Percentiles rank a stretch among this genome's conserved stretches.
Conservation (phyloP, 37 sponge, comb jelly and placozoan species). For the Dysidea cf. avara region DNA sequence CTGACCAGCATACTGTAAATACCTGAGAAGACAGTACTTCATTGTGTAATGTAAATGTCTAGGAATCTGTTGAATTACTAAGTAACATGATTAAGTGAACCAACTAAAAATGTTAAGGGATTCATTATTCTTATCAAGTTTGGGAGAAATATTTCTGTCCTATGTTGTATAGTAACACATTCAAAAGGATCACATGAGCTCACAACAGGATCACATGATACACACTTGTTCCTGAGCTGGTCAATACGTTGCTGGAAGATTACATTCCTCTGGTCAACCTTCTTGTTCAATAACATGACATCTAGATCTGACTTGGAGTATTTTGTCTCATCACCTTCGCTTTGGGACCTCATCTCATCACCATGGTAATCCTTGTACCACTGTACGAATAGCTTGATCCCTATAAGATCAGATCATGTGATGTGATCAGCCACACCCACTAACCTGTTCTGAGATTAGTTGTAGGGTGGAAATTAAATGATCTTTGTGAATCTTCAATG, state of each 20-base stretch:
- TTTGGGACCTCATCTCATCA: not conserved
- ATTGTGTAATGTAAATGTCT: too few species aligned
- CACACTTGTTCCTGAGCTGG: conserved; percentile 3
- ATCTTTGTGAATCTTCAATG: conserved; percentile 25
- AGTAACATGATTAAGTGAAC: too few species aligned
- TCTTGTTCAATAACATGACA: not conserved
- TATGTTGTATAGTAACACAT: too few species aligned
- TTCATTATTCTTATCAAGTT: too few species aligned
- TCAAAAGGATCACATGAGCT: not conserved
- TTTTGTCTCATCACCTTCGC: not conserved
- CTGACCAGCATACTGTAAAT: conserved; percentile 28
- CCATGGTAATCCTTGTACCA: conserved; percentile 44
- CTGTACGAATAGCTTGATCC: conserved; percentile 43
- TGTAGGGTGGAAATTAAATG: conserved; percentile 42
- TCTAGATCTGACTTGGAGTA: conserved; percentile 12
- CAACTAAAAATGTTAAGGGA: too few species aligned
- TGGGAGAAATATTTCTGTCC: too few species aligned
- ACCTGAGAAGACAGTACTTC: too few species aligned
- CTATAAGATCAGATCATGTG: not conserved
- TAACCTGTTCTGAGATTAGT: conserved; percentile 28
- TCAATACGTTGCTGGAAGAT: conserved; percentile 5
- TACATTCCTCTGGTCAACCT: not conserved
- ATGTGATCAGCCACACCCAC: not conserved
- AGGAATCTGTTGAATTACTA: too few species aligned
- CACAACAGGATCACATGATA: not conserved